These are phyloP conservation scores for Syritta pipiens DNA, from an alignment of 2,888 invertebrate species.

Conservation along the genomic window DNA sequence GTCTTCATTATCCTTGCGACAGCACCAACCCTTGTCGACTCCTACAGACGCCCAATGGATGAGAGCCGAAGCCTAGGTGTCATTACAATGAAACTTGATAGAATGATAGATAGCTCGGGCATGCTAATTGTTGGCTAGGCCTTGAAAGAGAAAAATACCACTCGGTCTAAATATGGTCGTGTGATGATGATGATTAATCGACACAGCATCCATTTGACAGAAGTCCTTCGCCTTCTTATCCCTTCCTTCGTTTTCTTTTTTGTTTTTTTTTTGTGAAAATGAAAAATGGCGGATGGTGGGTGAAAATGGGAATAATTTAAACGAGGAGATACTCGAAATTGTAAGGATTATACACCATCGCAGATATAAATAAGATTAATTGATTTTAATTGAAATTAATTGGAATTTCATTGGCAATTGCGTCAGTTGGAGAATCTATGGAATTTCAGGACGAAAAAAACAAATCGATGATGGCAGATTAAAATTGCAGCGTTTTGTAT, in stretches of 20 bases:
- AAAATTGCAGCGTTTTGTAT: not conserved
- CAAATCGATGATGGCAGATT: conserved; percentile 2
- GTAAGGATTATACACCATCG: conserved; percentile 30
- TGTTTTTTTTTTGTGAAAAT: conserved; percentile 5
- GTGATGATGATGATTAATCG: conserved; percentile 56
- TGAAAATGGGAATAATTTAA: conserved; percentile 5
- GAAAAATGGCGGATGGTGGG: conserved; percentile 2
- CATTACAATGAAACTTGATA: conserved; percentile 40
- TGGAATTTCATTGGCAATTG: conserved; percentile 35
- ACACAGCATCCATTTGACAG: conserved; percentile 30
- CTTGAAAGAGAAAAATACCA: conserved; percentile 18
- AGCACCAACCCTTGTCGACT: conserved; percentile 31
- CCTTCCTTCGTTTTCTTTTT: not conserved
- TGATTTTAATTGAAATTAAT: conserved; percentile 66
- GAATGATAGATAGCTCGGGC: conserved; percentile 33
- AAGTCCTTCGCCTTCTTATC: conserved; percentile 12
- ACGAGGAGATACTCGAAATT: conserved; percentile 25
- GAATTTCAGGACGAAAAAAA: conserved; percentile 10
- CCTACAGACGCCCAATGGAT: conserved; percentile 8
- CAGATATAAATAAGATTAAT: conserved; percentile 37
- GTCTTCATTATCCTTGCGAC: conserved; percentile 29
- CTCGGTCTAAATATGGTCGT: conserved; percentile 4
- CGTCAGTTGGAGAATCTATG: not conserved
- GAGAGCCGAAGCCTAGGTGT: conserved; percentile 26
- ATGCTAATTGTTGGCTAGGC: conserved; percentile 28